Evolutionary conservation across 2,113 vertebrate species (phyloP).

Genomic region (Thermophis baileyi): DNA sequence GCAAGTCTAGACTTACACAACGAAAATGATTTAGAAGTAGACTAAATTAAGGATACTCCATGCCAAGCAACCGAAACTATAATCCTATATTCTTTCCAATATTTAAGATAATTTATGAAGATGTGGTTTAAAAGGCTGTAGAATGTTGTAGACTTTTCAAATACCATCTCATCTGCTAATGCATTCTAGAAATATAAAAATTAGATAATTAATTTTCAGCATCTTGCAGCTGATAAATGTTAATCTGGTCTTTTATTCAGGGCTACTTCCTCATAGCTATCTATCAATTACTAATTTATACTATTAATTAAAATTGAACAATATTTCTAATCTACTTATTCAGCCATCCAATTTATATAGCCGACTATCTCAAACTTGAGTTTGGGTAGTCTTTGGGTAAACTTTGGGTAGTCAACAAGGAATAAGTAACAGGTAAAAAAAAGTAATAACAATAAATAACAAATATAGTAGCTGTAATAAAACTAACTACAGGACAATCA

Average conservation of each 20-base stretch:
- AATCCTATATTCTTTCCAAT: slow-evolving; percentile 38
- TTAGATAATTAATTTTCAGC: slow-evolving; percentile 10
- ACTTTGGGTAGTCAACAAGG: neutral
- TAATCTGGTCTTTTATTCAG: neutral
- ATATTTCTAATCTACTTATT: neutral
- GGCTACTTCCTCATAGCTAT: neutral
- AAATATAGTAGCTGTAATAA: neutral
- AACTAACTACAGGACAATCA: neutral
- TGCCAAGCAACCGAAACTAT: slow-evolving; percentile 34
- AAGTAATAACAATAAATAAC: neutral
- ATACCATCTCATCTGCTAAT: neutral
- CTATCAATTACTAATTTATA: neutral
- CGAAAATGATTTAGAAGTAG: neutral
- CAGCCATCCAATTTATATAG: neutral
- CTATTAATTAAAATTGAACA: slow-evolving; percentile 19
- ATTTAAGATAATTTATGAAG: neutral
- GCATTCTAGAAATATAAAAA: neutral
- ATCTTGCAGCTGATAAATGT: neutral
- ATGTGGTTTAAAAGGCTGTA: slow-evolving; percentile 12
- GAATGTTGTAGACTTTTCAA: slow-evolving; percentile 3
- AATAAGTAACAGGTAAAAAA: neutral
- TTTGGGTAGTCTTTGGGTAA: too few relatives aligned
- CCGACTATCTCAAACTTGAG: neutral
- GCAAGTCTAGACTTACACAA: slow-evolving; percentile 52
- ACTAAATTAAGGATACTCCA: slow-evolving; percentile 43